These are phyloP conservation scores for Siniperca chuatsi DNA, from an alignment of 2,113 vertebrate species.

Conservation along the genomic window DNA sequence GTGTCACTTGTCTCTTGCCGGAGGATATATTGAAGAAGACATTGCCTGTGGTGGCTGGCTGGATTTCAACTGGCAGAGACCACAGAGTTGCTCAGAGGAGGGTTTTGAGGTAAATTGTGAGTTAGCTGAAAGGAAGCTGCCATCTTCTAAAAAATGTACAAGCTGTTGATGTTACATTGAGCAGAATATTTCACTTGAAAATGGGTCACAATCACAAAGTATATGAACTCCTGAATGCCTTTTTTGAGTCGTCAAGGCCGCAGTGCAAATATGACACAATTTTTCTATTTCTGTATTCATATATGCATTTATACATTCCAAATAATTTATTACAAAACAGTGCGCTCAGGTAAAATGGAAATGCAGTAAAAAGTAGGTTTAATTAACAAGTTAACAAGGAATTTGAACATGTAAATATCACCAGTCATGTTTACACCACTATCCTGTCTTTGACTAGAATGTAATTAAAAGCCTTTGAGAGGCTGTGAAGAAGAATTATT, in stretches of 20 bases:
- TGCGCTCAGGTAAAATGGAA: background rate
- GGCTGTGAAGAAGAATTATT: conserved; percentile 21
- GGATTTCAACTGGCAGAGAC: conserved; percentile 62
- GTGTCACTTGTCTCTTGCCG: conserved; percentile 66
- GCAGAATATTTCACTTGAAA: conserved; percentile 18
- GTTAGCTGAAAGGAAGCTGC: conserved; percentile 39
- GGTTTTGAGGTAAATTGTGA: conserved; percentile 40
- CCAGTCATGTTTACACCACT: background rate
- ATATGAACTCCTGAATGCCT: background rate
- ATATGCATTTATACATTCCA: background rate
- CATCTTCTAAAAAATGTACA: conserved; percentile 28
- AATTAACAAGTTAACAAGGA: background rate
- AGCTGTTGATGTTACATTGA: conserved; percentile 30
- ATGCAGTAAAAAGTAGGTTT: background rate
- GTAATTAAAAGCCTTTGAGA: conserved; percentile 26
- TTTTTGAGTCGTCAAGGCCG: background rate
- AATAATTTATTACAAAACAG: background rate
- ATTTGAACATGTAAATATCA: background rate
- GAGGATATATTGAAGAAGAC: conserved; percentile 59
- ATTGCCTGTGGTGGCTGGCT: conserved; percentile 62
- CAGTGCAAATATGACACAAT: background rate
- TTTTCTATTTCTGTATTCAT: background rate
- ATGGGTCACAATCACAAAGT: conserved; percentile 5
- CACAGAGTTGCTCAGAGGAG: conserved; percentile 37
- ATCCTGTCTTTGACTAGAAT: background rate